These are phyloP conservation scores for Yponomeuta sedellus DNA, from an alignment of 2,888 invertebrate genomes.

Conservation along the genomic window DNA sequence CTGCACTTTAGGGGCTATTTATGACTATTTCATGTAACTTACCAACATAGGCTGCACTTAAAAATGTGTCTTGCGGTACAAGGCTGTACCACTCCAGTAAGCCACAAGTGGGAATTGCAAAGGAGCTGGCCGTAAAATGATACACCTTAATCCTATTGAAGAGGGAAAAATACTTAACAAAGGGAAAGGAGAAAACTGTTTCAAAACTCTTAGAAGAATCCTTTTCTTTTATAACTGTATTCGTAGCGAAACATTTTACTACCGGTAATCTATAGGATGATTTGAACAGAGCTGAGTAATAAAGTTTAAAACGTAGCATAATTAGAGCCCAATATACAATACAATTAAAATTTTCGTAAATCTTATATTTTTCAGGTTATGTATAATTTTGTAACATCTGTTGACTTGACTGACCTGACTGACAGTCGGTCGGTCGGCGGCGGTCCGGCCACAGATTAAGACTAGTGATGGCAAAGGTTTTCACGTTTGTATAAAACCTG, in stretches of 20 bases:
- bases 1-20: too few relatives aligned
- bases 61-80: slow-evolving; percentile 40
- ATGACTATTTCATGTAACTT: slow-evolving; percentile 21
- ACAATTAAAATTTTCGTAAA: background rate
- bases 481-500: too few relatives aligned
- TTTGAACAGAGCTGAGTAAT: background rate
- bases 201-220: slow-evolving; percentile 37
- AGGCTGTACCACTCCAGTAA: slow-evolving; percentile 51
- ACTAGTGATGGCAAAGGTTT: too few relatives aligned
- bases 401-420: too few relatives aligned
- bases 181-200: slow-evolving; percentile 56
- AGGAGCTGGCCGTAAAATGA: slow-evolving; percentile 55
- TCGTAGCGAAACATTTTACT: background rate
- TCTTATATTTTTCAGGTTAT: too few relatives aligned
- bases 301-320: background rate
- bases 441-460: too few relatives aligned
- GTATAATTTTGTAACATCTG: too few relatives aligned
- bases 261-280: background rate
- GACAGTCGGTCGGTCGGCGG: too few relatives aligned
- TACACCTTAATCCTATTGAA: slow-evolving; percentile 74
- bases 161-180: slow-evolving; percentile 60
- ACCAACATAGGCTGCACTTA: slow-evolving; percentile 56
- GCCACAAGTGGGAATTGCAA: slow-evolving; percentile 55
- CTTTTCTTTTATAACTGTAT: background rate
- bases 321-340: background rate